Base-by-base conservation (phyloP, 2,797 vertebrate species). In the Botia almorhae region DNA sequence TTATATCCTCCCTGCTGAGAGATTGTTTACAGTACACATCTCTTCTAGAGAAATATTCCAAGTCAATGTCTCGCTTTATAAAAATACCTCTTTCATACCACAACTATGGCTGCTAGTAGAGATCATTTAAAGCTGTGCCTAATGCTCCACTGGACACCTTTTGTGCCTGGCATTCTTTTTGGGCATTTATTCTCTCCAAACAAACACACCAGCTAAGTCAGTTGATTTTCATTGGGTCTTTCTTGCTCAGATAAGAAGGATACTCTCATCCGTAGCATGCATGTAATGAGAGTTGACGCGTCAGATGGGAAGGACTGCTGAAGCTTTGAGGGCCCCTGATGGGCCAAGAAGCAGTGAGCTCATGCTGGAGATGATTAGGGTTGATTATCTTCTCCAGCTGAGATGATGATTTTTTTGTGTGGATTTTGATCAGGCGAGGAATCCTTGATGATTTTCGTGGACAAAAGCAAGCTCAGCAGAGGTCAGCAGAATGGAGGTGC, bases 391-490 rank as follows among this genome's bases (percentile, higher is more conserved):
- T 75, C 67, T 74, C 61, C 51, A 65, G 60, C 71, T 71, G 76
- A 79, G 70, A 74, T 80, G 4, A 69, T 73, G 19, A 26, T 73
- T 65, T 84, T 26, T 33, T 88, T 60, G 60, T 84, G 87, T 84
- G 83, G 56, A 83, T 78, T 81, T 67, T 87, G 83, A 88, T 19
- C 93, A 99, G 97, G 97, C 83, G 97, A 99, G 90, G 97, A 99
- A 93, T 96, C 97, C 53, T 91, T 99, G 93, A 99, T 97, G 4
- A 98, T 99, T 93, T 98, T 98, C 89, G 96, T 99, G 94, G 97
- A 99, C 93, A 98, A 98, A 92, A 91, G 96, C 93, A 98, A 97
- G 93, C 91, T 99, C 86, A 96, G 93, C 88, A 94, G 83, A 53
- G 82, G 85, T 78, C 89, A 90, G 85, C 95, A 97, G 81, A 87